A percentile compares a stretch with the other conserved stretches of the same genome.
These are phyloP conservation scores for Neoascia interrupta DNA, from an alignment of 2,888 invertebrate genomes.

Conservation along the genomic window DNA sequence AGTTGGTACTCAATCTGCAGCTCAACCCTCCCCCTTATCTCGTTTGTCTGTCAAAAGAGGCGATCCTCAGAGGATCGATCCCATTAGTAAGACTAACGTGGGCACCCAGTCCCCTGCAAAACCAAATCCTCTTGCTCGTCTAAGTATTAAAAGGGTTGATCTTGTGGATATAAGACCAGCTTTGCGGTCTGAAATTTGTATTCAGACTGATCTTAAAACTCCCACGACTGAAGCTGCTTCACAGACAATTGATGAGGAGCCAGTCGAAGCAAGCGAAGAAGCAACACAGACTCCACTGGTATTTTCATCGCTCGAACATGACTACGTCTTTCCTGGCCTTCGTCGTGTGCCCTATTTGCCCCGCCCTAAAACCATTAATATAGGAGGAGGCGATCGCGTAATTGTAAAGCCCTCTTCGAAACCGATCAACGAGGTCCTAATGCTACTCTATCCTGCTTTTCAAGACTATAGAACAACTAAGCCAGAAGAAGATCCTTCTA, in stretches of 20 bases:
- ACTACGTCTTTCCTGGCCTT: constrained; percentile 55
- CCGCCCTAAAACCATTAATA: constrained; percentile 45
- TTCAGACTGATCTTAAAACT: constrained; percentile 15
- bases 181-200: constrained; percentile 8
- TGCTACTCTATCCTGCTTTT: constrained; percentile 48
- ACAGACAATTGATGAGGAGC: constrained; percentile 51
- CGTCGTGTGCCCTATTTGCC: constrained; percentile 51
- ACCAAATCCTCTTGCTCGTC: constrained; percentile 30
- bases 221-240: constrained; percentile 23
- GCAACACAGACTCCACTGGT: constrained; percentile 55
- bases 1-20: constrained; percentile 16
- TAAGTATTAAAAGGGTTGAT: constrained; percentile 32
- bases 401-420: constrained; percentile 53
- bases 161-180: constrained; percentile 17
- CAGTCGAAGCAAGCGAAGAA: constrained; percentile 28
- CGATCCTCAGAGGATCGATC: constrained; percentile 43
- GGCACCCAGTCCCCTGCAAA: constrained; percentile 40
- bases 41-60: constrained; percentile 47
- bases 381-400: constrained; percentile 50
- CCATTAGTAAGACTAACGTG: constrained; percentile 10
- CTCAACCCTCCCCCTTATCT: constrained; percentile 15
- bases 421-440: constrained; percentile 54
- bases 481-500: not conserved
- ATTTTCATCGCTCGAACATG: constrained; percentile 58
- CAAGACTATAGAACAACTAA: constrained; percentile 26